Base-by-base conservation (phyloP, 1,140 invertebrate species). In the Cyrtorhinus lividipennis region DNA sequence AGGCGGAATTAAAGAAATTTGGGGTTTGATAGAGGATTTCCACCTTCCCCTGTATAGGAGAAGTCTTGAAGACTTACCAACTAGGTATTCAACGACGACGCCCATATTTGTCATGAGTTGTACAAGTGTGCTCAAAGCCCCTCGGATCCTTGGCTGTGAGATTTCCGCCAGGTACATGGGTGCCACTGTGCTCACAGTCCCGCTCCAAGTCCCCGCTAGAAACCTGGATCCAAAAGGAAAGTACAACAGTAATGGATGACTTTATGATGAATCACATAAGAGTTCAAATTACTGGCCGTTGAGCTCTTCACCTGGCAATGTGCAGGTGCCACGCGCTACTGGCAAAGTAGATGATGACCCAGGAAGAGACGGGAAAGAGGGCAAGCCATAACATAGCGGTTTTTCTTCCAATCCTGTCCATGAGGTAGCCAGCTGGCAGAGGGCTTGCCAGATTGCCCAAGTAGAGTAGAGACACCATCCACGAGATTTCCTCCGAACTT, bases 371-470 rank as follows among this genome's bases (percentile, higher is more conserved):
- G 0, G 82, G 74, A 5, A 75, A 76, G 8, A 74, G 75, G 1
- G 83, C 79, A 66, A 83, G 79, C n/a, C 84, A 77, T 8, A 90
- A 86, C 0, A 86, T 69, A 3, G 81, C 25, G 84, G 86, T 48
- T n/a, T 64, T 86, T 18, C 92, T 75, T 1, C 92, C 92, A 25
- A 87, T 71, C 65, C 77, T 80, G 70, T 93, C 85, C 0, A 88
- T 83, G 2, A 86, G 69, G 53, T 76, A 78, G 18, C 80, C 66
- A 25, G 66, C 63, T 15, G 61, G 61, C 10, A 64, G 24, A n/a
- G 68, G 66, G 25, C 59, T 66, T 8, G 65, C 1, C n/a, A 67
- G 18, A 59, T 59, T 67, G 15, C 65, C 68, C 18, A 67, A 23
- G 46, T 68, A 65, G 22, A 67, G 56, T 1, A 66, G 46, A 23